These are phyloP conservation scores for Euzophera pinguis DNA, from an alignment of 2,888 invertebrate species.

Conservation along the genomic window DNA sequence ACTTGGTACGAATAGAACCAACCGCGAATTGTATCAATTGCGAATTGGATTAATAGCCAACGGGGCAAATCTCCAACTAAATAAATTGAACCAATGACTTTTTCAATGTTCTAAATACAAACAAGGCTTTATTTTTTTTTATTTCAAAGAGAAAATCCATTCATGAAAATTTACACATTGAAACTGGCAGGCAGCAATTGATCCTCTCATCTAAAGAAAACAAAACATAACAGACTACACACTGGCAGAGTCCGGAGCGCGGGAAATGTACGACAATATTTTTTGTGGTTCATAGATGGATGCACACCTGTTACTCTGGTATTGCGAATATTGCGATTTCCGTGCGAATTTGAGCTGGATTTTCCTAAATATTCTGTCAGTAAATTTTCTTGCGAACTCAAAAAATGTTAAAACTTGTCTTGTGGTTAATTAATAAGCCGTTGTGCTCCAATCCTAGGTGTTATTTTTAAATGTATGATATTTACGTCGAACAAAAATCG, in stretches of 20 bases:
- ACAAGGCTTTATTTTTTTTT: not conserved
- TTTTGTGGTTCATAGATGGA: conserved; percentile 6
- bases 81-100: no score
- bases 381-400: no score
- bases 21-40: no score
- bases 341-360: not conserved
- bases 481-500: no score
- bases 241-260: conserved; percentile 7
- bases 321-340: not conserved
- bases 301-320: conserved; percentile 6
- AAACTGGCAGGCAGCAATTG: not conserved
- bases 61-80: no score
- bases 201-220: conserved; percentile 7
- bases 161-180: not conserved
- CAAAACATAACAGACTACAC: conserved; percentile 30
- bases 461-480: no score
- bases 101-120: no score
- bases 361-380: not conserved
- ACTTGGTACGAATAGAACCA: no score
- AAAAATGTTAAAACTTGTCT: no score
- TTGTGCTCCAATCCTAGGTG: no score
- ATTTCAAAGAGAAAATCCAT: not conserved
- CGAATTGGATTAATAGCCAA: no score
- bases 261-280: conserved; percentile 3
- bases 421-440: no score